Percentiles rank a stretch among this genome's conserved stretches.
phyloP scores from a whole-genome alignment of 2,888 invertebrate genomes.

The Notocelia uddmanniana region DNA sequence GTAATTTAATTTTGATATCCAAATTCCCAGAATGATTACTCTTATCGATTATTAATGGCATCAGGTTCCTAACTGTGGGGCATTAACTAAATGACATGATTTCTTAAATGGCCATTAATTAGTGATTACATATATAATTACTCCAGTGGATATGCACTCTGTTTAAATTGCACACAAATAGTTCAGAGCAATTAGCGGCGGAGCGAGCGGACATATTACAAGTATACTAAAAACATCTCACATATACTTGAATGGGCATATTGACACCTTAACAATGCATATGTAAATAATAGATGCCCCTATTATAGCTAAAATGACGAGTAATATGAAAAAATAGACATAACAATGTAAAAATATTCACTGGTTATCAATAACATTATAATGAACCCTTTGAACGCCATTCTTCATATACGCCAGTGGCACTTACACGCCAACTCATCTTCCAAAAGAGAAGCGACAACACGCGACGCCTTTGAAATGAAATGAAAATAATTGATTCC shows the following conservation, averaged over 20 bases:
- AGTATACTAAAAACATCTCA: background rate
- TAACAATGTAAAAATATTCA: background rate
- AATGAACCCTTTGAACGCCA: too few species aligned
- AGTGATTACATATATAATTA: background rate
- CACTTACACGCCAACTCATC: too few species aligned
- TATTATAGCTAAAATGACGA: background rate
- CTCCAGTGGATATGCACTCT: slow-evolving; percentile 10
- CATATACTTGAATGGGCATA: background rate
- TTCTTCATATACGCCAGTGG: too few species aligned
- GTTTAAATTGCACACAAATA: slow-evolving; percentile 78
- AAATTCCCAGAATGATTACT: background rate
- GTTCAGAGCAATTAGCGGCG: slow-evolving; percentile 50
- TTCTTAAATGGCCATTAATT: background rate
- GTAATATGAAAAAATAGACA: background rate
- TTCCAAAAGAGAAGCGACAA: too few species aligned
- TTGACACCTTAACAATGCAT: background rate
- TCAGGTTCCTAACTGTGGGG: background rate
- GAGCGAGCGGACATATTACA: slow-evolving; percentile 19
- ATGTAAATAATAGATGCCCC: background rate
- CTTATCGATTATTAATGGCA: background rate
- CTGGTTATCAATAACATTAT: too few species aligned
- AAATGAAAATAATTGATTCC: too few species aligned
- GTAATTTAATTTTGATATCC: background rate
- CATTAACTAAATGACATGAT: background rate
- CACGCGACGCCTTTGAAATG: too few species aligned